Base-by-base conservation (phyloP, 2,797 vertebrate species). In the Oreonectes daqikongensis region DNA sequence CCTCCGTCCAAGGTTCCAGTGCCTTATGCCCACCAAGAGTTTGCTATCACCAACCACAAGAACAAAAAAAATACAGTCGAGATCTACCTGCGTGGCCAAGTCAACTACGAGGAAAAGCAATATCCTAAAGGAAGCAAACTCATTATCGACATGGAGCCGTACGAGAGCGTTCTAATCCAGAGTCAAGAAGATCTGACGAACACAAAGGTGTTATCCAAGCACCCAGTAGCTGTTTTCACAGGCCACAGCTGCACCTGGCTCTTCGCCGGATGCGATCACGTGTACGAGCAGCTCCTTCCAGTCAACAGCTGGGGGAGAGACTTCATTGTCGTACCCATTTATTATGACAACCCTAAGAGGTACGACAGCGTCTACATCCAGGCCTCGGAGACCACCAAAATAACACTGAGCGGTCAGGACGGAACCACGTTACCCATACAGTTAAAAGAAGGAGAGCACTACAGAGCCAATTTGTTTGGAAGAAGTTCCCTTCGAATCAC, bases 281-380 rank as follows among this genome's bases (percentile, higher is more conserved):
- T 92, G 12, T 86, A 89, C 4, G 90, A 94, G 68, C 92, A 93
- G 59, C 84, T 93, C 50, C 83, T 89, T 9, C 92, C 91, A 14
- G 87, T 87, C 0, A 82, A 82, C 0, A 81, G 75, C 55, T 93
- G 91, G 92, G 92, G 90, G 11, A 90, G 60, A 17, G 72, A 48
- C 4, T 94, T 89, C 2, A 79, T 90, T n/a, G 78, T 92, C 2
- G 86, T 86, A 7, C 46, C 87, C 0, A 60, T 91, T 48, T 50
- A 85, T 12, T 90, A 86, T 72, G 84, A 55, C 88, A 64, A 2
- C 24, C 1, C 4, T 38, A 6, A 8, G 2, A 6, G 42, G 35
- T 83, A 52, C 0, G 89, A 93, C 46, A 78, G 86, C 20, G 84
- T 81, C 12, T 89, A 86, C 0, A 57, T 92, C 3, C 38, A 91